A percentile compares a stretch with the other conserved stretches of the same genome.
phyloP scores from a whole-genome alignment of 2,888 invertebrate species.

The Drosophila yooni region DNA sequence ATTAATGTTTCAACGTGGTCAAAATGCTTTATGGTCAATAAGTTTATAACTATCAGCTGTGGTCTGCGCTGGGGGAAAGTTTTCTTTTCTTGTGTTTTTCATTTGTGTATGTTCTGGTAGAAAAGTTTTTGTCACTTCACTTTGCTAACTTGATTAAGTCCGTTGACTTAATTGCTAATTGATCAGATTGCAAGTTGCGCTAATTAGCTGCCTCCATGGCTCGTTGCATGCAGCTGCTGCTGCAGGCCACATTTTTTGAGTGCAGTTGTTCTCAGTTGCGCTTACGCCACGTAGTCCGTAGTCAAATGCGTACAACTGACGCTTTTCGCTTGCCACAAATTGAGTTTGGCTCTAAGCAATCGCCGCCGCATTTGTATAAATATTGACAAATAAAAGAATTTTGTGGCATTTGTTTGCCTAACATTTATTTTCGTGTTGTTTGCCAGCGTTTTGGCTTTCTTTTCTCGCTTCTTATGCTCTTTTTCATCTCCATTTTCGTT shows the following conservation, averaged over 20 bases:
- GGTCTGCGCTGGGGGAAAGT: conserved; percentile 19
- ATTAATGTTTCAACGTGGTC: not conserved
- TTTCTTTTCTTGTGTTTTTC: not conserved
- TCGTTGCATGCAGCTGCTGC: not conserved
- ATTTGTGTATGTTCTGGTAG: not conserved
- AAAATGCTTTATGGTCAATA: not conserved
- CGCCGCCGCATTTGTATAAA: conserved; percentile 60
- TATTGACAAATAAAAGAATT: conserved; percentile 54
- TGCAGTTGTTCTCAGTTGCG: conserved; percentile 25
- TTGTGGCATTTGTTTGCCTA: conserved; percentile 32
- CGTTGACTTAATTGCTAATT: conserved; percentile 71
- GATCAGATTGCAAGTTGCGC: conserved; percentile 71
- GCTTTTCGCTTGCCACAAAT: conserved; percentile 10
- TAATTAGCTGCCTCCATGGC: conserved; percentile 63
- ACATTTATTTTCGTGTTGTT: conserved; percentile 32
- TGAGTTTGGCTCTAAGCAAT: conserved; percentile 23
- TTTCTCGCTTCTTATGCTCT: not conserved
- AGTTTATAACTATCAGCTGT: conserved; percentile 4
- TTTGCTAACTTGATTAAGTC: conserved; percentile 73
- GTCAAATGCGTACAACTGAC: conserved; percentile 18
- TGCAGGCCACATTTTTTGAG: conserved; percentile 42
- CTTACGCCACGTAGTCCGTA: conserved; percentile 43
- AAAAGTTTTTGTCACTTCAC: conserved; percentile 72
- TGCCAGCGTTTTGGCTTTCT: conserved; percentile 29
- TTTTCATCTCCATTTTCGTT: not conserved